A percentile compares a stretch with the other conserved stretches of the same genome.
Evolutionary conservation across 2,888 invertebrate genomes (phyloP).

Genomic region (Pyrrhia umbra): DNA sequence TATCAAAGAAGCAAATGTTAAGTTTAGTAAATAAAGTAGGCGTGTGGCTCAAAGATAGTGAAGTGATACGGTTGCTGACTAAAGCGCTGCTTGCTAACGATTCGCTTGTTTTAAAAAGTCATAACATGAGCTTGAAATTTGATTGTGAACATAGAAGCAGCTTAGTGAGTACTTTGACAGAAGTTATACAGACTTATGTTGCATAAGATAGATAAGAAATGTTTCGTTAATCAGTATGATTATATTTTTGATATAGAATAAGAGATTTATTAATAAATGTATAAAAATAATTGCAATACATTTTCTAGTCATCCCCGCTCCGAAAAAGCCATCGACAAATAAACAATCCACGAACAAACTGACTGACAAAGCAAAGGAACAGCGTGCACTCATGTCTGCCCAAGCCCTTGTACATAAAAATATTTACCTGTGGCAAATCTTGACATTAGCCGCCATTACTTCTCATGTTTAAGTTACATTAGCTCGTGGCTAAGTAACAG

Average conservation of each 20-base stretch:
- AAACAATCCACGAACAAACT: too few relatives aligned
- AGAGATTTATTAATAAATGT: constrained; percentile 25
- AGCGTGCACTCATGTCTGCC: too few relatives aligned
- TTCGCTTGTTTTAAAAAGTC: constrained; percentile 71
- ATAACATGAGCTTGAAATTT: constrained; percentile 52
- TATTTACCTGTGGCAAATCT: too few relatives aligned
- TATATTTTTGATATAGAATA: not conserved
- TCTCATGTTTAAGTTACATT: too few relatives aligned
- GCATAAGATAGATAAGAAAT: constrained; percentile 7
- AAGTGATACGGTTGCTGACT: constrained; percentile 71
- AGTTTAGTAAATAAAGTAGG: constrained; percentile 72
- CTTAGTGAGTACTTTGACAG: constrained; percentile 70
- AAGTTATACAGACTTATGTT: constrained; percentile 73
- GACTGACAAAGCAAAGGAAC: too few relatives aligned
- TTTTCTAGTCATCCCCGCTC: too few relatives aligned
- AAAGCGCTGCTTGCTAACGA: constrained; percentile 75
- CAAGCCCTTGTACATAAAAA: too few relatives aligned
- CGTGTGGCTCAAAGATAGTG: constrained; percentile 63
- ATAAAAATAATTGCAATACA: not conserved
- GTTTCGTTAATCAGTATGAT: not conserved
- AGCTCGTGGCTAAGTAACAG: too few relatives aligned
- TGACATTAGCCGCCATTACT: too few relatives aligned
- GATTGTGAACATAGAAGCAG: constrained; percentile 48
- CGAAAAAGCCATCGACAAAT: too few relatives aligned
- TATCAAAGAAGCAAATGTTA: constrained; percentile 78